Evolutionary conservation across 2,113 vertebrate genomes (phyloP).

Genomic region (Hyaena hyaena): DNA sequence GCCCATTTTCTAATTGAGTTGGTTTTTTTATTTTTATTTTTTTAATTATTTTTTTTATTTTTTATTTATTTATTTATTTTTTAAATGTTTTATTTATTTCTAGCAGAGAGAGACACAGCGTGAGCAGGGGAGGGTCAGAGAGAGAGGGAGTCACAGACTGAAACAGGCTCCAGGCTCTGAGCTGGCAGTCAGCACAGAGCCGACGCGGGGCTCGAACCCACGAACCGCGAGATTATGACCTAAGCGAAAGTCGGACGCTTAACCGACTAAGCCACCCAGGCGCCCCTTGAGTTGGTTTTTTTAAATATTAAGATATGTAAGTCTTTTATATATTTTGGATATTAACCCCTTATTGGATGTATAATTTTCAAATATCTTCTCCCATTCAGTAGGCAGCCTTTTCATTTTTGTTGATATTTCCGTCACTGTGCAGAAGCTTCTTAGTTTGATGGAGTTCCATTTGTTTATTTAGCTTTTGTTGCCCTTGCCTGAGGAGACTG

Average conservation of each 20-base stretch:
- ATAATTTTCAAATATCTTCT: neutral
- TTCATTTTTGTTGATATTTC: neutral
- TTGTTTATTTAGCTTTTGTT: neutral
- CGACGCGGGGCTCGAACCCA: too few relatives aligned
- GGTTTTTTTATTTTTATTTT: neutral
- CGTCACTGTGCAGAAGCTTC: neutral
- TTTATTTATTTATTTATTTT: too few relatives aligned
- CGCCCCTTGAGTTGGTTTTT: neutral
- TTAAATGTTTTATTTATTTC: too few relatives aligned
- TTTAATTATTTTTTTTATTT: too few relatives aligned
- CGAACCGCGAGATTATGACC: too few relatives aligned
- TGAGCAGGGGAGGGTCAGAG: too few relatives aligned
- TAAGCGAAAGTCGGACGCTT: too few relatives aligned
- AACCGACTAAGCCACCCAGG: too few relatives aligned
- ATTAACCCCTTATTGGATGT: neutral
- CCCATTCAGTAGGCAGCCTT: neutral
- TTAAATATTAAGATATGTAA: neutral
- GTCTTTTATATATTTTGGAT: neutral
- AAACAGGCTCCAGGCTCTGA: too few relatives aligned
- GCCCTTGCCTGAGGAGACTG: neutral
- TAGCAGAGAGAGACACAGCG: too few relatives aligned
- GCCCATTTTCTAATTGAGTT: neutral
- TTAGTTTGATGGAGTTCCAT: neutral
- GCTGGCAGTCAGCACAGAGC: too few relatives aligned
- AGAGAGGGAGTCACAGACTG: too few relatives aligned